A percentile compares a stretch with the other conserved stretches of the same genome.
Conservation (phyloP, 2,797 vertebrate species). For the Leuciscus waleckii region DNA sequence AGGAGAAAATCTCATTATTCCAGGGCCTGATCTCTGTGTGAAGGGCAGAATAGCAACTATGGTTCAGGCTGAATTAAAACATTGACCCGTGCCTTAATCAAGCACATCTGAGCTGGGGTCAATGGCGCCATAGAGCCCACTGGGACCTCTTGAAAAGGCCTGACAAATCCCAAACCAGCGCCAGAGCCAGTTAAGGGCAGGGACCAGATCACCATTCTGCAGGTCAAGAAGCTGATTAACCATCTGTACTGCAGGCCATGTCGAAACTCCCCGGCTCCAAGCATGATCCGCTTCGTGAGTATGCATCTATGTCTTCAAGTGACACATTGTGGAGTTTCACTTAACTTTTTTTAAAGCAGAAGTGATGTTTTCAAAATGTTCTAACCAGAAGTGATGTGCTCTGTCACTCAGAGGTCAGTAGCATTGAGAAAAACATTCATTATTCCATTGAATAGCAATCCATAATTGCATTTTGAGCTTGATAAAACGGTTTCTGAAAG, state of each 20-base stretch:
- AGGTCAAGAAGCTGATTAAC: constrained; percentile 49
- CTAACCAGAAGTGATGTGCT: not conserved
- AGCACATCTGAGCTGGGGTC: constrained; percentile 63
- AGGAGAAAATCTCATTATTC: constrained; percentile 78
- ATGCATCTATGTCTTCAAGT: not conserved
- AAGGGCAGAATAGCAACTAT: constrained; percentile 69
- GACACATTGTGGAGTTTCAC: not conserved
- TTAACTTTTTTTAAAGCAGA: not conserved
- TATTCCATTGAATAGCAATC: not conserved
- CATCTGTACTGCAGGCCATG: constrained; percentile 24
- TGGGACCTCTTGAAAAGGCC: constrained; percentile 37
- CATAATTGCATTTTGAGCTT: not conserved
- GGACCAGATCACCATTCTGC: constrained; percentile 15
- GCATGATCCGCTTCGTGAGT: not conserved
- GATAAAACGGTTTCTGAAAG: not conserved
- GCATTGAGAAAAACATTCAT: not conserved
- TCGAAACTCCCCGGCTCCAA: not conserved
- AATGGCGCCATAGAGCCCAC: constrained; percentile 18
- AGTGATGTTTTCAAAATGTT: not conserved
- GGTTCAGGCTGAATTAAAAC: constrained; percentile 69
- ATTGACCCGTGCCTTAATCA: constrained; percentile 74
- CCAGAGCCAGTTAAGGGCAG: constrained; percentile 15
- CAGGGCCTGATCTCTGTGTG: constrained; percentile 68
- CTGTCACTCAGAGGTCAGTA: not conserved
- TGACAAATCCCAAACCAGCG: constrained; percentile 44